Conservation (phyloP, 2,113 vertebrate genomes). For the Tachysurus vachellii region DNA sequence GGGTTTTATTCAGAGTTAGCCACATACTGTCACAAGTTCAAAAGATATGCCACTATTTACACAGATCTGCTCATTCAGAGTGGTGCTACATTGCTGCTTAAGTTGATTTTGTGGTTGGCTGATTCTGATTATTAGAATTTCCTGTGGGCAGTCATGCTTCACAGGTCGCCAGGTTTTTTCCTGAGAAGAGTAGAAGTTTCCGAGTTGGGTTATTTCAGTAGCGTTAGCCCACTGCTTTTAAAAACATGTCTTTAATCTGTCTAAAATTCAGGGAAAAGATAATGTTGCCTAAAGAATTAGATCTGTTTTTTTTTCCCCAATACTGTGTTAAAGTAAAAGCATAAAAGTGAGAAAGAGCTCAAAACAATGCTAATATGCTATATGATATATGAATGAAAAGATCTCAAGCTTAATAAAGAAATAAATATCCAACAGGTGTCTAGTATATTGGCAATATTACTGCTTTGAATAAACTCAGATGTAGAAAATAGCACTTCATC, state of each 20-base stretch:
- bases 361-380: background rate
- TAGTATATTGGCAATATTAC: background rate
- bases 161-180: background rate
- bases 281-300: background rate
- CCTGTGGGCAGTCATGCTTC: background rate
- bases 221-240: background rate
- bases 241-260: background rate
- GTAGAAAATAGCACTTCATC: background rate
- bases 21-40: background rate
- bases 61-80: background rate
- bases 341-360: background rate
- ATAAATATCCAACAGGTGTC: background rate
- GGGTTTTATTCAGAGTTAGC: background rate
- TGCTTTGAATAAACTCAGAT: background rate
- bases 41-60: slow-evolving; percentile 18
- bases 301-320: background rate
- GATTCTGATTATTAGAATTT: slow-evolving; percentile 13
- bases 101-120: slow-evolving; percentile 20
- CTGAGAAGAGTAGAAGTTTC: background rate
- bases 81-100: background rate
- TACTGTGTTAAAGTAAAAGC: background rate
- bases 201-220: background rate
- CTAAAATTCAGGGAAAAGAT: background rate
- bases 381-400: background rate
- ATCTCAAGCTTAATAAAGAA: background rate